These are phyloP conservation scores for Planiliza haematocheilus DNA, from an alignment of 2,113 vertebrate species.

Conservation along the genomic window DNA sequence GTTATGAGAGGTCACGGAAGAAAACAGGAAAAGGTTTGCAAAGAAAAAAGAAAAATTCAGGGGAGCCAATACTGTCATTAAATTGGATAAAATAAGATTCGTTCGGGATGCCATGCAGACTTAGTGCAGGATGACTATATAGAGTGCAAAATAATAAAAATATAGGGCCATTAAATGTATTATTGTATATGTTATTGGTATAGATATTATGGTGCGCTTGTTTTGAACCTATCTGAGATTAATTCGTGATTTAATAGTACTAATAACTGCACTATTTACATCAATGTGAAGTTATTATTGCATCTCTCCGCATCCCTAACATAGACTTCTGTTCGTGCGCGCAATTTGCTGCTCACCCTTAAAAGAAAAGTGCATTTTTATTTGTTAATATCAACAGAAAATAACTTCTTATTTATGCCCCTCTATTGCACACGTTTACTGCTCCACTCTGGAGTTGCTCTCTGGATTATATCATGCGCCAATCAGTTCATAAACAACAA, in stretches of 20 bases:
- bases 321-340: neutral
- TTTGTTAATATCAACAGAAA: constrained; percentile 2
- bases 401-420: neutral
- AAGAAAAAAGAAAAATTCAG: too few species aligned
- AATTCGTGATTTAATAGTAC: too few species aligned
- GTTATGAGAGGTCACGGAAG: neutral
- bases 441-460: constrained; percentile 11
- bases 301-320: neutral
- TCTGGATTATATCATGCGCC: constrained; percentile 39
- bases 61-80: too few species aligned
- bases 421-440: constrained; percentile 19
- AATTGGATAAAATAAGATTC: too few species aligned
- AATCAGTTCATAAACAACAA: constrained; percentile 63
- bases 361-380: neutral
- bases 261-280: neutral
- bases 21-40: neutral
- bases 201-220: too few species aligned
- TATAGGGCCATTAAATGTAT: too few species aligned
- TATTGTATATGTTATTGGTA: too few species aligned
- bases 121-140: too few species aligned
- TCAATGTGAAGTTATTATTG: neutral
- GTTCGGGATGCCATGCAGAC: too few species aligned
- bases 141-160: too few species aligned
- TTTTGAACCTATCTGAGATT: too few species aligned
- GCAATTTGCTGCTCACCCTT: neutral